Evolutionary conservation across 2,888 invertebrate genomes (phyloP), one percentile per base, ranked within the genome.

Genomic region (Anticlea derivata): DNA sequence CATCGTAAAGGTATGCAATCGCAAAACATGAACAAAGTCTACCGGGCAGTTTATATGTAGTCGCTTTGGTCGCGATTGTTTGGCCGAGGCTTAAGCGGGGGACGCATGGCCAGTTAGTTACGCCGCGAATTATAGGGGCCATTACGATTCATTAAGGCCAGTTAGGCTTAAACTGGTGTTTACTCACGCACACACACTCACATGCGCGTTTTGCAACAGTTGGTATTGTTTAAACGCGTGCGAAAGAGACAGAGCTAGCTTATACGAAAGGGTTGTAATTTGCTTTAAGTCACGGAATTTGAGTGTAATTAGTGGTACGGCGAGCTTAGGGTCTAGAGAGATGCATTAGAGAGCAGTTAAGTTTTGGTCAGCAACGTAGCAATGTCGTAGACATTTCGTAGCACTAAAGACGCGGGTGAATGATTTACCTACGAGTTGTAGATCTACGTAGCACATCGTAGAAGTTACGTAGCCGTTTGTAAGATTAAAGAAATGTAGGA

Each of bases 81-180:
- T 7, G 31, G 6, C 41, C 24, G 8, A 5, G 7, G 12, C 41
- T 41, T 41, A 30, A 38, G 31, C 33, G 48, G 31, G 47, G 47
- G 47, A 46, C 88, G 84, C 85, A 87, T 81, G 88, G 87, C 83
- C 88, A 89, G 90, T 91, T 91, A 91, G 91, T 91, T 91, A 90
- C 90, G 90, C 90, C 89, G 89, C 91, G 90, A 91, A 91, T 91
- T 91, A 91, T 91, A 91, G 91, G 89, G 91, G 89, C 91, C 91
- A 91, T 91, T 91, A 91, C 91, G 91, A 91, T 91, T 91, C 91
- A 91, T 91, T 91, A 91, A 91, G 89, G 91, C 90, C 91, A 89
- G 91, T 91, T 91, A 91, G 90, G 91, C 90, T 91, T 91, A 89
- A 91, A 89, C 87, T 83, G 87, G 89, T 91, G 89, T 91, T 91